phyloP scores from a whole-genome alignment of 2,888 invertebrate species.

The Colletes collaris region DNA sequence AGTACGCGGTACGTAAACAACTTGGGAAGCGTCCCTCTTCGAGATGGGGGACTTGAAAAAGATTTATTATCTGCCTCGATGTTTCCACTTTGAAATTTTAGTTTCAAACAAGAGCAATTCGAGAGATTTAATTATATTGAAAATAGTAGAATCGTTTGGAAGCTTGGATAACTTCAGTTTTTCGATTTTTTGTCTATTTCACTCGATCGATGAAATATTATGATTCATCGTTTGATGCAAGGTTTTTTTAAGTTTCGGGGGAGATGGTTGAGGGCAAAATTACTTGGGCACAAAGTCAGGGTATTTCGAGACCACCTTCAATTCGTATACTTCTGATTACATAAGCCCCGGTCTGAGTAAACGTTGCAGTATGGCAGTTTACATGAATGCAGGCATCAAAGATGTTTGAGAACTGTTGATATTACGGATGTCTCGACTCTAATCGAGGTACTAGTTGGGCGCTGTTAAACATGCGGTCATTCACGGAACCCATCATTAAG shows the following conservation, averaged over 20 bases:
- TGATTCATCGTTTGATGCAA: not conserved
- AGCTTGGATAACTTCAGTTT: too few relatives aligned
- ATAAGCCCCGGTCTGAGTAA: conserved; percentile 39
- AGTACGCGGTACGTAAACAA: too few relatives aligned
- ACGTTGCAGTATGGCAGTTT: conserved; percentile 42
- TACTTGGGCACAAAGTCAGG: not conserved
- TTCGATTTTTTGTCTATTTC: too few relatives aligned
- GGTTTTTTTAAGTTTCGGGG: not conserved
- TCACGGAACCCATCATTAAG: conserved; percentile 14
- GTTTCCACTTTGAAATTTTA: too few relatives aligned
- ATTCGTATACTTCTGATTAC: conserved; percentile 34
- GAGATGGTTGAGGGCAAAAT: conserved; percentile 3
- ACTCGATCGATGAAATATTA: not conserved
- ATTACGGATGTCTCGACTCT: conserved; percentile 45
- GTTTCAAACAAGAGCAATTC: too few relatives aligned
- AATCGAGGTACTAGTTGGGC: conserved; percentile 27
- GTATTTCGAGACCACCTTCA: conserved; percentile 26
- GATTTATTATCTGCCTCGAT: too few relatives aligned
- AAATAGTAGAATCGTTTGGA: too few relatives aligned
- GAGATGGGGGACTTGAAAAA: too few relatives aligned
- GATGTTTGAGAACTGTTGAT: conserved; percentile 48
- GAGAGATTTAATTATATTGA: too few relatives aligned
- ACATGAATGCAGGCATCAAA: conserved; percentile 50
- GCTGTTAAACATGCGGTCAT: conserved; percentile 37
- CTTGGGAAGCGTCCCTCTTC: too few relatives aligned